These are phyloP conservation scores for Tapirus terrestris DNA, from an alignment of 2,113 vertebrate species.

Conservation along the genomic window DNA sequence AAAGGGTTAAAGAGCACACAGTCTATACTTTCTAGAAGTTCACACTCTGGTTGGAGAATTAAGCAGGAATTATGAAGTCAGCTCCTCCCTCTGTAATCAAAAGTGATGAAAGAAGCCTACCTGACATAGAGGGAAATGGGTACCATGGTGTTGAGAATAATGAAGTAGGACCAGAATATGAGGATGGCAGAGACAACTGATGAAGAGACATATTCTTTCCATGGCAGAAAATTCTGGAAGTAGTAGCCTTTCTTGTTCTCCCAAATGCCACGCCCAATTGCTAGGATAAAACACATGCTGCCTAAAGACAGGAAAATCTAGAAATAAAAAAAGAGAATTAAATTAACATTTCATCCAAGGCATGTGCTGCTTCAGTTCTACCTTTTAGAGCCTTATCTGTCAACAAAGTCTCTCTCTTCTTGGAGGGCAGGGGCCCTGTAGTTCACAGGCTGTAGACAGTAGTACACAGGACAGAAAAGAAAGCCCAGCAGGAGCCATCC, in stretches of 20 bases:
- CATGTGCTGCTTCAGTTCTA: background rate
- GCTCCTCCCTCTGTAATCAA: background rate
- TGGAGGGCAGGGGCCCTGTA: background rate
- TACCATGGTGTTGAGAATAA: conserved; percentile 97
- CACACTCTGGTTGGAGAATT: background rate
- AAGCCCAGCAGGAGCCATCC: background rate
- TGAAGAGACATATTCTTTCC: conserved; percentile 82
- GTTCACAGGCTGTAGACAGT: background rate
- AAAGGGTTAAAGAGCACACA: background rate
- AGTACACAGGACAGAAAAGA: background rate
- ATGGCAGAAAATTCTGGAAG: conserved; percentile 93
- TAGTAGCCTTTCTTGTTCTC: conserved; percentile 88
- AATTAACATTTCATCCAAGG: conserved; percentile 45
- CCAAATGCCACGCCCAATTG: conserved; percentile 94
- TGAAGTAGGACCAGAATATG: conserved; percentile 97
- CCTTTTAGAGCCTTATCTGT: background rate
- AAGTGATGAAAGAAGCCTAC: conserved; percentile 77
- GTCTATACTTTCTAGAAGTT: conserved; percentile 19
- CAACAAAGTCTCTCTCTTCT: background rate
- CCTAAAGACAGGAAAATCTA: conserved; percentile 95
- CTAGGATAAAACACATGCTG: conserved; percentile 91
- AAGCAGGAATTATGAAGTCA: background rate
- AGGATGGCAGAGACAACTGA: conserved; percentile 89
- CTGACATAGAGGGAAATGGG: conserved; percentile 99
- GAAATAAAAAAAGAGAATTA: conserved; percentile 11